Percentiles rank a stretch among this genome's conserved stretches.
These are phyloP conservation scores for Harpalus rubripes DNA, from an alignment of 2,888 invertebrate genomes.

Conservation along the genomic window DNA sequence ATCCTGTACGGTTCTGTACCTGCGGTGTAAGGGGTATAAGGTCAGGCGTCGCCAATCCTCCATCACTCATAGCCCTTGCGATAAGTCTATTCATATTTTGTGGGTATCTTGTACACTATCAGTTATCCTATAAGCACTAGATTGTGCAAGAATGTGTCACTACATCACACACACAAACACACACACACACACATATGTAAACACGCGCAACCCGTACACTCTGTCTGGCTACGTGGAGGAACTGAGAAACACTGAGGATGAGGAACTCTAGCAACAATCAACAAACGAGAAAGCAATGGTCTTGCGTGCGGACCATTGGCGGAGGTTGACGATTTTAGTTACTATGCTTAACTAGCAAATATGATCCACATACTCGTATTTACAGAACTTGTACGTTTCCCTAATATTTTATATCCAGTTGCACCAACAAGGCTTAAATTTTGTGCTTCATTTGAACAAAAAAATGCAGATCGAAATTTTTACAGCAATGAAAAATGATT, in stretches of 20 bases:
- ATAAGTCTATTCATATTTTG: conserved; percentile 46
- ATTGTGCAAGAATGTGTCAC: background rate
- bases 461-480: no score
- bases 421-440: no score
- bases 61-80: conserved; percentile 44
- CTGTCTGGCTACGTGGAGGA: background rate
- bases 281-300: conserved; percentile 8
- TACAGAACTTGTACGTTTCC: no score
- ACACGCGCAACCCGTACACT: background rate
- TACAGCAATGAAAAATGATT: no score
- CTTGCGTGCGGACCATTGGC: conserved; percentile 1
- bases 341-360: no score
- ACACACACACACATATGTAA: background rate
- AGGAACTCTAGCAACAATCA: conserved; percentile 2
- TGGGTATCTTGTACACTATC: no score
- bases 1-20: background rate
- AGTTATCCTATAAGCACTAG: no score
- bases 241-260: background rate
- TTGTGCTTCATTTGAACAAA: no score
- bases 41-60: conserved; percentile 46
- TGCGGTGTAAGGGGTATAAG: conserved; percentile 45
- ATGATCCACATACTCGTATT: no score
- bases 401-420: no score
- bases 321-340: background rate
- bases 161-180: background rate